Evolutionary conservation across 2,888 invertebrate genomes (phyloP).

Genomic region (Pyrochroa serraticornis): DNA sequence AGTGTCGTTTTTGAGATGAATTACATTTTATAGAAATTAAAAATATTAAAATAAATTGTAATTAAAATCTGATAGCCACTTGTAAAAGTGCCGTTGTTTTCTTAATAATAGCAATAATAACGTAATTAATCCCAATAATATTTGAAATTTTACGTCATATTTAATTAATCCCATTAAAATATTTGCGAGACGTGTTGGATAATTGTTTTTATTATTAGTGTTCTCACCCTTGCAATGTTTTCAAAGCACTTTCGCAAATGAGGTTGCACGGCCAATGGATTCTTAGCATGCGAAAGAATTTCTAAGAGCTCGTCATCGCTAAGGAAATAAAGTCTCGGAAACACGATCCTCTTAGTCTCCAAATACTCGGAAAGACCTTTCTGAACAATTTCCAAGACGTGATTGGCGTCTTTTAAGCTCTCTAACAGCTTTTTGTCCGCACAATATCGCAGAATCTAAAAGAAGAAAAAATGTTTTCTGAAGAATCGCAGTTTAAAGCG

Average conservation of each 20-base stretch:
- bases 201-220: neutral
- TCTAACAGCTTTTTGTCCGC: conserved; percentile 71
- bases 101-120: no score
- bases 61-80: no score
- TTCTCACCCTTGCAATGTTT: conserved; percentile 68
- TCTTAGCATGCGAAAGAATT: conserved; percentile 79
- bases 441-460: conserved; percentile 68
- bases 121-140: no score
- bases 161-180: no score
- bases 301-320: conserved; percentile 84
- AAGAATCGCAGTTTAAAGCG: conserved; percentile 8
- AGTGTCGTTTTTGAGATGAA: no score
- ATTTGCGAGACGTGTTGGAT: no score
- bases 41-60: no score
- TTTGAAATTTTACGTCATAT: no score
- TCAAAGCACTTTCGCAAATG: conserved; percentile 86
- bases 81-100: no score
- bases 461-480: conserved; percentile 8
- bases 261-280: conserved; percentile 79
- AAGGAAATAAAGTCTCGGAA: conserved; percentile 81
- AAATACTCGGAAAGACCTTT: conserved; percentile 80
- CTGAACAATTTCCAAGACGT: conserved; percentile 73
- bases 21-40: no score
- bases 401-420: conserved; percentile 72
- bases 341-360: conserved; percentile 75